Evolutionary conservation across 2,888 invertebrate species (phyloP).

Genomic region (Napeogenes inachia): DNA sequence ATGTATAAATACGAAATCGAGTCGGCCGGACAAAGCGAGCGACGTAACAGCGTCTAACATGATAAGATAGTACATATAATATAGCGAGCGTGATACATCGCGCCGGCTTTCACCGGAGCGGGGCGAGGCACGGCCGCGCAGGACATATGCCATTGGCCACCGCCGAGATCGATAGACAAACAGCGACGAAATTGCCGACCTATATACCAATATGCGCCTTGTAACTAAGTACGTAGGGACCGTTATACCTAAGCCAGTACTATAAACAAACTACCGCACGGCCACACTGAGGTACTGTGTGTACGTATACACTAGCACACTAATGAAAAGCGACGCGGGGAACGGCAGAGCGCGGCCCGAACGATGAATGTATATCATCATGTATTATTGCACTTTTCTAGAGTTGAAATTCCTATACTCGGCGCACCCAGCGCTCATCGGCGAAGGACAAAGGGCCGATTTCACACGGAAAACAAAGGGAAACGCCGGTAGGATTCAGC

Average conservation of each 20-base stretch:
- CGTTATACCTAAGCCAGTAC: conserved; percentile 58
- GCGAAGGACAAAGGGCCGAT: conserved; percentile 72
- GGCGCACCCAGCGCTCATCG: conserved; percentile 67
- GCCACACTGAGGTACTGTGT: conserved; percentile 62
- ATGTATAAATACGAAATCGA: conserved; percentile 58
- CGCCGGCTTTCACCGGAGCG: conserved; percentile 70
- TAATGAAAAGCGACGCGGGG: conserved; percentile 66
- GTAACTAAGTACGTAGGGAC: conserved; percentile 50
- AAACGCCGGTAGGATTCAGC: conserved; percentile 64
- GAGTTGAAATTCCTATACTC: conserved; percentile 72
- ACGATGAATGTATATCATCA: conserved; percentile 65
- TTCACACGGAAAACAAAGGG: conserved; percentile 72
- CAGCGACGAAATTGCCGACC: conserved; percentile 75
- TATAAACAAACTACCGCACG: conserved; percentile 79
- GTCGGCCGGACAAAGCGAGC: conserved; percentile 43
- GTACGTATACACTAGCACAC: conserved; percentile 62
- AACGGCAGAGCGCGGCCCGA: conserved; percentile 56
- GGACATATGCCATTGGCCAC: conserved; percentile 81
- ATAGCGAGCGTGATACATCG: conserved; percentile 39
- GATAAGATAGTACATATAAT: conserved; percentile 58
- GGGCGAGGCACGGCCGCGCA: conserved; percentile 71
- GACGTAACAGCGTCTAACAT: conserved; percentile 47
- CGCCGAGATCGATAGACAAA: conserved; percentile 81
- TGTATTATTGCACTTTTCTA: conserved; percentile 73
- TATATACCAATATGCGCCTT: conserved; percentile 67